Conservation (phyloP, 2,888 invertebrate species). For the Agonopterix heracliana region DNA sequence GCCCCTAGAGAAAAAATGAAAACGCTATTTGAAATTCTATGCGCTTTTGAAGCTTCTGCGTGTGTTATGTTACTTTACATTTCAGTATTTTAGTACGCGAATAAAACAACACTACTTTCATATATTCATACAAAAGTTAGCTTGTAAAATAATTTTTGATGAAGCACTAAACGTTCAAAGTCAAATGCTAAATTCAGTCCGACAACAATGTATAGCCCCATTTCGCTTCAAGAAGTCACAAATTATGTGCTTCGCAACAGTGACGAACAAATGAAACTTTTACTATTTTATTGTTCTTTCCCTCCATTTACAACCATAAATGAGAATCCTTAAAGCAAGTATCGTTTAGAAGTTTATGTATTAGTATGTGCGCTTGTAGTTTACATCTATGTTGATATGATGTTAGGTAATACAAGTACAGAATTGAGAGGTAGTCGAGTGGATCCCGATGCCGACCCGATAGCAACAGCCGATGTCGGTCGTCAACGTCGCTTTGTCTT, state of each 20-base stretch:
- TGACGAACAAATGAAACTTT: too few species aligned
- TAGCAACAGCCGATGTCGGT: conserved; percentile 60
- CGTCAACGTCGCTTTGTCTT: conserved; percentile 72
- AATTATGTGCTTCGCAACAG: too few species aligned
- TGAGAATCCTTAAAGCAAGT: not conserved
- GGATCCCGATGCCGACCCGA: conserved; percentile 49
- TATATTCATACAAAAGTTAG: not conserved
- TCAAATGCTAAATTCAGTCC: too few species aligned
- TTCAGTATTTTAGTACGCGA: too few species aligned
- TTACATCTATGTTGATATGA: not conserved
- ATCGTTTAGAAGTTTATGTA: not conserved
- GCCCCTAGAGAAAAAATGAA: conserved; percentile 70
- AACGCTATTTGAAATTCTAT: conserved; percentile 71
- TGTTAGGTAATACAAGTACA: conserved; percentile 19
- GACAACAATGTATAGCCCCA: too few species aligned
- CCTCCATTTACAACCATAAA: not conserved
- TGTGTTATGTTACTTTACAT: conserved; percentile 35
- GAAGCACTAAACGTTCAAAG: too few species aligned
- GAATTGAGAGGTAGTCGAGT: conserved; percentile 37
- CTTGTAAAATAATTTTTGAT: not conserved
- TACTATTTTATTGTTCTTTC: too few species aligned
- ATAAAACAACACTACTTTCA: too few species aligned
- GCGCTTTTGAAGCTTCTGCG: conserved; percentile 61
- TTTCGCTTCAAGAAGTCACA: too few species aligned
- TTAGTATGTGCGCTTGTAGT: not conserved